These are phyloP conservation scores for Pogonognathellus flavescens DNA, from an alignment of 1,140 invertebrate genomes.

Conservation along the genomic window DNA sequence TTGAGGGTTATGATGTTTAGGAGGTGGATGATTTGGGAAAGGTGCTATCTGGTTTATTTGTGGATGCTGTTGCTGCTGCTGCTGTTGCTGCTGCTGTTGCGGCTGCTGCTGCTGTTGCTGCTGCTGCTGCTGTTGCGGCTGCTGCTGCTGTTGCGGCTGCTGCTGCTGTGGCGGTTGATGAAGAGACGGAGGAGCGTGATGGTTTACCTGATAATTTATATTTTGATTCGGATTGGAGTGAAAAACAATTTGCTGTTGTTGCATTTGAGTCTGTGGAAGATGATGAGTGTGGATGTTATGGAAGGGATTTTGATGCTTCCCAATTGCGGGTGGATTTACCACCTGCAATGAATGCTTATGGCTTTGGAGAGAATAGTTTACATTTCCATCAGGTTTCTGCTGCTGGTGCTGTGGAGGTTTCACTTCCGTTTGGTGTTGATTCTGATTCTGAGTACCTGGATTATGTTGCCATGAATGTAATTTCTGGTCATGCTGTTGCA, in stretches of 20 bases:
- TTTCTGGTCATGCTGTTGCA: background rate
- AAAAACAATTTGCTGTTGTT: background rate
- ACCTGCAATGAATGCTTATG: too few relatives aligned
- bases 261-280: background rate
- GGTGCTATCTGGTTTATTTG: too few relatives aligned
- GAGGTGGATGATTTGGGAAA: background rate
- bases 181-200: conserved; percentile 5
- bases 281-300: too few relatives aligned
- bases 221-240: background rate
- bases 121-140: background rate
- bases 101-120: background rate
- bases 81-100: background rate
- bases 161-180: background rate
- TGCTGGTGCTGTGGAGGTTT: background rate
- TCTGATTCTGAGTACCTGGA: background rate
- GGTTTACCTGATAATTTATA: background rate
- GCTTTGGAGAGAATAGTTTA: too few relatives aligned
- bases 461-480: too few relatives aligned
- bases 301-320: too few relatives aligned
- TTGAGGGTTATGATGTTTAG: background rate
- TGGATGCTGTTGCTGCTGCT: too few relatives aligned
- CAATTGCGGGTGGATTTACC: too few relatives aligned
- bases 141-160: background rate
- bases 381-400: too few relatives aligned
- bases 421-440: background rate